These are phyloP conservation scores for Fragum sueziense DNA, from an alignment of 2,888 invertebrate genomes.

Conservation along the genomic window DNA sequence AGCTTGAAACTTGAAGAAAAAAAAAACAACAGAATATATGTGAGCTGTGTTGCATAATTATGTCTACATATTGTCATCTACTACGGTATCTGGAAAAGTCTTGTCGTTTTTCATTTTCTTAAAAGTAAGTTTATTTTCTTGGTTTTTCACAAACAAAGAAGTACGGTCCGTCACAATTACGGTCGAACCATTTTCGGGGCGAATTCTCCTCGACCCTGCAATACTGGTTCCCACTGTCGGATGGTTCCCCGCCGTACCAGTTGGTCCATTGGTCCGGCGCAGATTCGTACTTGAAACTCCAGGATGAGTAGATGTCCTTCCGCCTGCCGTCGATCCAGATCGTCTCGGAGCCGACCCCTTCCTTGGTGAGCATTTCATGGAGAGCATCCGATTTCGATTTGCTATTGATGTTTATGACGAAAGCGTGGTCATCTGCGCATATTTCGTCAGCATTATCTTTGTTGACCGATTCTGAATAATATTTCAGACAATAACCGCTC, in stretches of 20 bases:
- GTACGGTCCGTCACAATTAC: background rate
- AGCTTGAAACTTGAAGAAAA: too few species aligned
- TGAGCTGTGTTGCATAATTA: too few species aligned
- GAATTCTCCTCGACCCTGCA: slow-evolving; percentile 6
- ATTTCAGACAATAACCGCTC: background rate
- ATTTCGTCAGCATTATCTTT: background rate
- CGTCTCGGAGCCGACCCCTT: background rate
- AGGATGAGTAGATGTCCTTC: background rate
- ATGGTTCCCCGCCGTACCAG: slow-evolving; percentile 11
- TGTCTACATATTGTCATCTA: too few species aligned
- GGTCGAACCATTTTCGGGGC: slow-evolving; percentile 13
- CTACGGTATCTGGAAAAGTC: too few species aligned
- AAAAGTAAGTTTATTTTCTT: background rate
- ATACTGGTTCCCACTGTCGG: background rate
- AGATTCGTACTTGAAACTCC: slow-evolving; percentile 12
- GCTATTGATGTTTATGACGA: slow-evolving; percentile 8
- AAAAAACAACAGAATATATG: too few species aligned
- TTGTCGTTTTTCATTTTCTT: background rate
- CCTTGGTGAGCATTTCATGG: background rate
- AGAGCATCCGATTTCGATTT: slow-evolving; percentile 5
- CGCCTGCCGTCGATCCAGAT: slow-evolving; percentile 22
- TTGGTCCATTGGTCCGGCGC: slow-evolving; percentile 5
- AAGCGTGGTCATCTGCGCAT: background rate
- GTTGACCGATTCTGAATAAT: background rate
- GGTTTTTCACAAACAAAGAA: slow-evolving; percentile 10